These are phyloP conservation scores for Eupelmus urozonus DNA, from an alignment of 2,888 invertebrate species.

Conservation along the genomic window DNA sequence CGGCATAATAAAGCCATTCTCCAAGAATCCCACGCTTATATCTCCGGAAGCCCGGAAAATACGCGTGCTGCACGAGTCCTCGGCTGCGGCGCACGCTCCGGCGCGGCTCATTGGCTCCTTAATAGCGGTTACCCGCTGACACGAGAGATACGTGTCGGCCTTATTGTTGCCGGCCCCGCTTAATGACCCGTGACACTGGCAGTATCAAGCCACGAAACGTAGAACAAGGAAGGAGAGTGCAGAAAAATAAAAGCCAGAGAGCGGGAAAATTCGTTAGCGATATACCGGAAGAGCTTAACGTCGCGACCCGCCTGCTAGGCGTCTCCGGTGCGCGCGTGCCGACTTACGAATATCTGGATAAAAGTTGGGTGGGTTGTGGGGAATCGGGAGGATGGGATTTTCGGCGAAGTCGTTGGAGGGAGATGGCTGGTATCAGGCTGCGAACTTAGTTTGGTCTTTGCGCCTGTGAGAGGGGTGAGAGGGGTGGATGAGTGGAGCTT, in stretches of 20 bases:
- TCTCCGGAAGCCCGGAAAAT: conserved; percentile 70
- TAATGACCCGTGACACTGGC: conserved; percentile 75
- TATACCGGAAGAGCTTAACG: conserved; percentile 70
- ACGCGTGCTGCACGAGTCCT: conserved; percentile 66
- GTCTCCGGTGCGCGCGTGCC: conserved; percentile 77
- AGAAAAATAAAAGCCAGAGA: conserved; percentile 43
- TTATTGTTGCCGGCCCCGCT: conserved; percentile 62
- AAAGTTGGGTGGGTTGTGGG: too few relatives aligned
- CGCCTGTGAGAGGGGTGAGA: too few relatives aligned
- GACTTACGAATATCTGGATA: too few relatives aligned
- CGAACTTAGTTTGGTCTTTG: too few relatives aligned
- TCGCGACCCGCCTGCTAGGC: conserved; percentile 72
- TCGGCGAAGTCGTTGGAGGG: too few relatives aligned
- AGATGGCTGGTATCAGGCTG: too few relatives aligned
- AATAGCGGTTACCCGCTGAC: conserved; percentile 76
- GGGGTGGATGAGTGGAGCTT: too few relatives aligned
- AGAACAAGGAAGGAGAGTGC: not conserved
- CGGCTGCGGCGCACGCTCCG: too few relatives aligned
- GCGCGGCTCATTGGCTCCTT: conserved; percentile 75
- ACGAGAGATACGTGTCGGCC: conserved; percentile 62
- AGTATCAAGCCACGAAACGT: conserved; percentile 23
- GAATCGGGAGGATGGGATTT: too few relatives aligned
- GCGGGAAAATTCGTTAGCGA: conserved; percentile 67
- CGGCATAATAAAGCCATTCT: conserved; percentile 55
- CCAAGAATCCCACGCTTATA: conserved; percentile 42